These are phyloP conservation scores for Nemoura dubitans DNA, from an alignment of 2,888 invertebrate genomes.

Conservation along the genomic window DNA sequence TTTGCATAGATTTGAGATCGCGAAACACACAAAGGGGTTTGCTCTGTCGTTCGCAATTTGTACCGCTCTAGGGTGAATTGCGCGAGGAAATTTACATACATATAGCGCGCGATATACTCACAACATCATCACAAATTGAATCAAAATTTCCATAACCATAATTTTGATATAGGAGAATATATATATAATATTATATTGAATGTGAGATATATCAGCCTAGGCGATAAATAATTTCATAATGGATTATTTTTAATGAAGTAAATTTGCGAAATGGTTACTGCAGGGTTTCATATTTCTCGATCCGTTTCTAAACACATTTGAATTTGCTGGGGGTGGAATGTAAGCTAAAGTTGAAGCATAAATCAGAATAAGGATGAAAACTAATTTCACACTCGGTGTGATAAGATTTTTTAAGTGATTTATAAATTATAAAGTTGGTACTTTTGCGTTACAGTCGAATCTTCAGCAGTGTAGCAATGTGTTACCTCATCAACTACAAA, in stretches of 20 bases:
- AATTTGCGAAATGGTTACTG: not conserved
- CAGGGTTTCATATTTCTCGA: not conserved
- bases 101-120: not conserved
- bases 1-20: not conserved
- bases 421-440: not conserved
- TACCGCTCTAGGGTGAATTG: not conserved
- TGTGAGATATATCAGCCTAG: not conserved
- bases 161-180: not conserved
- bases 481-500: no score
- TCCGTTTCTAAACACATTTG: not conserved
- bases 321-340: not conserved
- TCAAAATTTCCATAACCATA: not conserved
- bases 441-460: no score
- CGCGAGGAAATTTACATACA: not conserved
- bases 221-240: not conserved
- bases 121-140: not conserved
- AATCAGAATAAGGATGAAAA: not conserved
- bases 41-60: not conserved
- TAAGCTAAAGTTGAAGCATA: not conserved
- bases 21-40: not conserved
- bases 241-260: not conserved
- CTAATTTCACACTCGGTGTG: conserved; percentile 4
- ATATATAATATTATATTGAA: not conserved
- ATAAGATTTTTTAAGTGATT: not conserved
- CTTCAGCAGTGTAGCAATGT: no score